A percentile compares a stretch with the other conserved stretches of the same genome.
These are phyloP conservation scores for Onychomys leucogaster DNA, from an alignment of 2,797 vertebrate genomes.

Conservation along the genomic window DNA sequence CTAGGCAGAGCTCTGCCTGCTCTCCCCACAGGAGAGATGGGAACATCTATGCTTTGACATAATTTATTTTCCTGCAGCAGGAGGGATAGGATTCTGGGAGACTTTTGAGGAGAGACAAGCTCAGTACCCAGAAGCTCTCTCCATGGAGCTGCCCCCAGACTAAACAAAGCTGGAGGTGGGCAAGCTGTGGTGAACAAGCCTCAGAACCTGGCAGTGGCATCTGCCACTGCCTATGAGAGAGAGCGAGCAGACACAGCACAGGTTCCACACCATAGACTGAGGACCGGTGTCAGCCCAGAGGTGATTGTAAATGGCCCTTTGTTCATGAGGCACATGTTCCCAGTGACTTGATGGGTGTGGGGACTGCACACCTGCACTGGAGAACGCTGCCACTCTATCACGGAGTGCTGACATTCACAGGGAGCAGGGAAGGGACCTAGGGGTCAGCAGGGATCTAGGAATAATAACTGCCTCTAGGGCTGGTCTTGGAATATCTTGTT, in stretches of 20 bases:
- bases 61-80: background rate
- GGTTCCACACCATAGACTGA: background rate
- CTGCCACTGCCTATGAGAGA: background rate
- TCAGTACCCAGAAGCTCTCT: conserved; percentile 11
- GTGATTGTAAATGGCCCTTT: conserved; percentile 44
- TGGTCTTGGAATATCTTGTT: background rate
- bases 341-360: background rate
- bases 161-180: conserved; percentile 67
- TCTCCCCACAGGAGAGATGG: rapidly evolving
- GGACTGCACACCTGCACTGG: background rate
- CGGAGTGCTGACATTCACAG: rapidly evolving
- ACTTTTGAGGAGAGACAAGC: background rate
- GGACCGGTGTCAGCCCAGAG: background rate
- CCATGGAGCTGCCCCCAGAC: conserved; percentile 60
- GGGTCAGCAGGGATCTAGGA: background rate
- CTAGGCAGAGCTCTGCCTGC: background rate
- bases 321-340: background rate
- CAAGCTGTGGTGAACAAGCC: rapidly evolving
- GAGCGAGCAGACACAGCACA: background rate
- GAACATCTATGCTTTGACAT: background rate
- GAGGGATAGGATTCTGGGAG: background rate
- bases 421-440: background rate
- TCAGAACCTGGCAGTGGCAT: background rate
- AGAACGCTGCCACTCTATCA: background rate
- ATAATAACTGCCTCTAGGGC: background rate